Conservation (phyloP, 1,140 invertebrate genomes). For the Drosophila santomea region DNA sequence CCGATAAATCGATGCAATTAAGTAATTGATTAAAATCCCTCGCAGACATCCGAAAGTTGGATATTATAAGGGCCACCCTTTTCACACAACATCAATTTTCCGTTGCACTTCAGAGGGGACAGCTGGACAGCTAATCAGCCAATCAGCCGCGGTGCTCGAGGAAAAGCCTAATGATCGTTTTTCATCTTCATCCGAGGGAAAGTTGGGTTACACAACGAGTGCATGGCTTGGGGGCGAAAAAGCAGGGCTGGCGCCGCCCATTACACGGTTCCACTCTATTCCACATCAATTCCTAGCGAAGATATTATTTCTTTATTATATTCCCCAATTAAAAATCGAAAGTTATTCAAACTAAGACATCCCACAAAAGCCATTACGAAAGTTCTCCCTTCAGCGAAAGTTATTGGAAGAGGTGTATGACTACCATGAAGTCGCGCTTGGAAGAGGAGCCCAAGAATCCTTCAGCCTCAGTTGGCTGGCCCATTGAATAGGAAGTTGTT, state of each 20-base stretch:
- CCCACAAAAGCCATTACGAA: slow-evolving; percentile 6
- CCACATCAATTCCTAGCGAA: slow-evolving; percentile 12
- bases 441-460: no score
- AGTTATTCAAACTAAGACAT: slow-evolving; percentile 5
- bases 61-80: slow-evolving; percentile 30
- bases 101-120: slow-evolving; percentile 26
- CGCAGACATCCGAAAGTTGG: neutral
- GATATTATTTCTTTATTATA: slow-evolving; percentile 4
- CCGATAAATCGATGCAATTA: neutral
- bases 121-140: slow-evolving; percentile 1
- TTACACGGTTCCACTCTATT: slow-evolving; percentile 34
- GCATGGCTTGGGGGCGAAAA: slow-evolving; percentile 9
- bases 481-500: neutral
- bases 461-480: neutral
- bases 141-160: slow-evolving; percentile 10
- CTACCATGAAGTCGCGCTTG: no score
- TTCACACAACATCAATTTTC: slow-evolving; percentile 48
- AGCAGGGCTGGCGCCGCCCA: neutral
- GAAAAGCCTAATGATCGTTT: slow-evolving; percentile 41
- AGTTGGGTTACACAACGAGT: slow-evolving; percentile 35
- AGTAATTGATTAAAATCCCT: slow-evolving; percentile 5
- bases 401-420: neutral
- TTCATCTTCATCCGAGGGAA: slow-evolving; percentile 33
- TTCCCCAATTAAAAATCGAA: slow-evolving; percentile 6
- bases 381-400: slow-evolving; percentile 18